phyloP scores from a whole-genome alignment of 2,113 vertebrate genomes.

The Microcebus griseorufus region DNA sequence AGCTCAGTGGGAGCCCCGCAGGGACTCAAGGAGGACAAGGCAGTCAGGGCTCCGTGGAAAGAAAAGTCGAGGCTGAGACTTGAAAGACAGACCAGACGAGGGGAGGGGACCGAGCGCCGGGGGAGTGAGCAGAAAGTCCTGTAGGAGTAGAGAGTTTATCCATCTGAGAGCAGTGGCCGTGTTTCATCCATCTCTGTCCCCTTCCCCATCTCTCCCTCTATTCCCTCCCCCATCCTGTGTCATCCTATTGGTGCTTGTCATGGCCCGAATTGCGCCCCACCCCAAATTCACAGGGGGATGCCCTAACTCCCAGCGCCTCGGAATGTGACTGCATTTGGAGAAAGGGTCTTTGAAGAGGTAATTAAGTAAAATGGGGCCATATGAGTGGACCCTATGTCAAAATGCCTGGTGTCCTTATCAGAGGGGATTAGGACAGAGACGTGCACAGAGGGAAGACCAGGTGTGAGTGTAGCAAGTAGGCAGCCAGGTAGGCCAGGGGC shows the following conservation, averaged over 20 bases:
- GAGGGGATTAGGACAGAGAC: neutral
- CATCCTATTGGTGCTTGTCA: neutral
- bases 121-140: neutral
- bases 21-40: neutral
- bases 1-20: neutral
- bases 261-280: too few relatives aligned
- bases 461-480: neutral
- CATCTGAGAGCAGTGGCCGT: neutral
- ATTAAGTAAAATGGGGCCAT: neutral
- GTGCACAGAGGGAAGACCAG: accelerated
- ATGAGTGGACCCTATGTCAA: accelerated
- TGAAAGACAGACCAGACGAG: neutral
- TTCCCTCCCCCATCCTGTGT: accelerated
- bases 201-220: neutral
- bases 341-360: neutral
- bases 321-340: neutral
- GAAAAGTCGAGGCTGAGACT: neutral
- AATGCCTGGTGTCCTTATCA: neutral
- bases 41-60: neutral
- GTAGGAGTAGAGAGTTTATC: neutral
- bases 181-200: neutral
- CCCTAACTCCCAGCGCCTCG: neutral
- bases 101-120: too few relatives aligned
- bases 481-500: neutral
- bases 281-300: neutral